phyloP scores from a whole-genome alignment of 2,797 vertebrate genomes.

The Crenichthys baileyi region DNA sequence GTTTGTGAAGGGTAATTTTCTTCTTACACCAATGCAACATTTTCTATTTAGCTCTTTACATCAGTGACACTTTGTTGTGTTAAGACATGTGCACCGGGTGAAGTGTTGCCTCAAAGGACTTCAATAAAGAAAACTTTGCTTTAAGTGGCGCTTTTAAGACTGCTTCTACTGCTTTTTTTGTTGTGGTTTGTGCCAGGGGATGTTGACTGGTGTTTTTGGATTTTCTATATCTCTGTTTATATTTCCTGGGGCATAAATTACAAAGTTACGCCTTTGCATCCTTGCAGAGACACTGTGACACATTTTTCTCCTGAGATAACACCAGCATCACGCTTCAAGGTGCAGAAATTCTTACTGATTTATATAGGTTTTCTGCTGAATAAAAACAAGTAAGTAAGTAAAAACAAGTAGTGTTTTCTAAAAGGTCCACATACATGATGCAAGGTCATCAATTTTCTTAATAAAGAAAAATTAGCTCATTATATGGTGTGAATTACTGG shows the following conservation, averaged over 20 bases:
- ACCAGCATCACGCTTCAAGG: conserved; percentile 37
- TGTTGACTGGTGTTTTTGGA: conserved; percentile 50
- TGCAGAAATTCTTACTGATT: conserved; percentile 27
- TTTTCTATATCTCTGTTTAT: conserved; percentile 56
- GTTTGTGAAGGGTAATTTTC: not conserved
- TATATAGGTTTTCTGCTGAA: conserved; percentile 14
- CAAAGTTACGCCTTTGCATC: conserved; percentile 44
- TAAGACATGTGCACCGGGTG: conserved; percentile 29
- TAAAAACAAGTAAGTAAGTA: not conserved
- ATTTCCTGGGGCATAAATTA: conserved; percentile 48
- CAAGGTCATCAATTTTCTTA: not conserved
- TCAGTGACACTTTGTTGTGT: conserved; percentile 20
- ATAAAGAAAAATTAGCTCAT: not conserved
- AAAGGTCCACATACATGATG: not conserved
- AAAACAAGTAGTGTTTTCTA: not conserved
- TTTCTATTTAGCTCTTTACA: conserved; percentile 15
- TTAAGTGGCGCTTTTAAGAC: conserved; percentile 50
- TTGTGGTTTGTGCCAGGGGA: conserved; percentile 46
- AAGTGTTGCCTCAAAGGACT: conserved; percentile 31
- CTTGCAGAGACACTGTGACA: conserved; percentile 42
- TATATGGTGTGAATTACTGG: not conserved
- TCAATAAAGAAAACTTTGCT: conserved; percentile 33
- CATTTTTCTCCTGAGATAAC: conserved; percentile 47
- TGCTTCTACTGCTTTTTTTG: conserved; percentile 44
- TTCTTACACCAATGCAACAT: conserved; percentile 3